Base-by-base conservation (phyloP, 64 coral and sea anemone genomes). In the Actinia equina region DNA sequence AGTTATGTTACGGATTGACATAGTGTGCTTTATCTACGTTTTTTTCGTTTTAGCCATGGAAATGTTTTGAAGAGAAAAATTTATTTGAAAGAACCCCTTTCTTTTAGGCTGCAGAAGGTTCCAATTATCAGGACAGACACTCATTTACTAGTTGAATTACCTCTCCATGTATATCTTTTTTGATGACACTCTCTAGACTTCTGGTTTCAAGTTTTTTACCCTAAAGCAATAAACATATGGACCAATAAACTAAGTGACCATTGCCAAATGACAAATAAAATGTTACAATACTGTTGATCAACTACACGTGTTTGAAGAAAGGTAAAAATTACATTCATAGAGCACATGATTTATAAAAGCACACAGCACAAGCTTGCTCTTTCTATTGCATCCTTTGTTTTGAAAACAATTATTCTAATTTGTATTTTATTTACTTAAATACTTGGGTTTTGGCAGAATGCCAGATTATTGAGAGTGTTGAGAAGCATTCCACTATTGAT, bases 121-220 rank as follows among this genome's bases (percentile, higher is more conserved):
- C 30, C 30, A 37, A 37, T 37, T 37, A 37, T 37, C 30, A 37
- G 30, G 30, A 37, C 30, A 49, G 46, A 49, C 2, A 2, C 7
- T 2, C 46, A 49, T 49, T 8, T 8, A 49, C 7, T 49, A 49
- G 46, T 49, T 49, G 3, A 6, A 8, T 43, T 94, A 98, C 95
- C 87, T 98, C 89, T 26, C 93, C 89, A 51, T 98, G 93, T n/a
- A 94, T 87, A 37, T 88, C 70, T 83, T 93, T 86, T 82, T 91
- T 89, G 15, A 98, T 90, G 17, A 79, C 86, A 59, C 90, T 79
- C 30, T 98, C 95, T 77, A 98, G 26, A 51, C 92, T 92, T 17
- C 70, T 94, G 78, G 92, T 94, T 77, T 85, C 64, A 18, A 94
- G 8, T 58, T 87, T 94, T 82, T 94, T 98, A 15, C 86, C 87